A percentile compares a stretch with the other conserved stretches of the same genome.
Conservation (phyloP, 2,888 invertebrate genomes). For the Eupithecia dodoneata region DNA sequence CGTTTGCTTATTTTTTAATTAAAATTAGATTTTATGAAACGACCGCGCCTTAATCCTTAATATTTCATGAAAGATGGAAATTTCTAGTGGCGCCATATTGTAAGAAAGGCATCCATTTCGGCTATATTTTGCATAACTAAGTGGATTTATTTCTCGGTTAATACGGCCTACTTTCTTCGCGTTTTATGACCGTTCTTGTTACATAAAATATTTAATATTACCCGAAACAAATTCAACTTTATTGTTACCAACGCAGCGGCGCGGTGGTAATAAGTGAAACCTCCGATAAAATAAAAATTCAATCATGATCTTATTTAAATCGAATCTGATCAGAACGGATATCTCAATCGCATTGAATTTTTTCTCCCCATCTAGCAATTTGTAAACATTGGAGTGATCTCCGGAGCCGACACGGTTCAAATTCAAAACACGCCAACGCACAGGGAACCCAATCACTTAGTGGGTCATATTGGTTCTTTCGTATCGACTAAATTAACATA, state of each 20-base stretch:
- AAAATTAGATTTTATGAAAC: constrained; percentile 79
- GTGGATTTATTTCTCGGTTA: constrained; percentile 71
- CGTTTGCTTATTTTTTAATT: constrained; percentile 80
- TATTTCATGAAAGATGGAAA: constrained; percentile 82
- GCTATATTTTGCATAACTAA: constrained; percentile 77
- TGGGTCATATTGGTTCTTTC: constrained; percentile 78
- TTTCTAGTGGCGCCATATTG: constrained; percentile 81
- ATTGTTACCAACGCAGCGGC: constrained; percentile 46
- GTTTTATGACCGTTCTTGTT: constrained; percentile 53
- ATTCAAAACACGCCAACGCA: constrained; percentile 77
- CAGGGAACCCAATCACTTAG: constrained; percentile 82
- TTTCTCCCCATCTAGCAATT: constrained; percentile 66
- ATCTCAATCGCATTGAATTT: constrained; percentile 67
- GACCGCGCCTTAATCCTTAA: constrained; percentile 74
- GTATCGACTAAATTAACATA: constrained; percentile 79
- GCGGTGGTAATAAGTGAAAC: constrained; percentile 36
- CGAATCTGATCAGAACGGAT: constrained; percentile 60
- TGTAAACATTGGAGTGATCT: constrained; percentile 77
- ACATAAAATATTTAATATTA: constrained; percentile 53
- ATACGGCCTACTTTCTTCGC: constrained; percentile 67
- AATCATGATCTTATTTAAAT: constrained; percentile 58
- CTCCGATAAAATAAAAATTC: constrained; percentile 42
- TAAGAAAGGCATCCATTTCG: constrained; percentile 76
- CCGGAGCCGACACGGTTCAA: constrained; percentile 62
- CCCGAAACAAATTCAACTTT: constrained; percentile 47